Evolutionary conservation across 2,888 invertebrate species (phyloP), one percentile per base, ranked within the genome.

Genomic region (Pristionchus mayeri): DNA sequence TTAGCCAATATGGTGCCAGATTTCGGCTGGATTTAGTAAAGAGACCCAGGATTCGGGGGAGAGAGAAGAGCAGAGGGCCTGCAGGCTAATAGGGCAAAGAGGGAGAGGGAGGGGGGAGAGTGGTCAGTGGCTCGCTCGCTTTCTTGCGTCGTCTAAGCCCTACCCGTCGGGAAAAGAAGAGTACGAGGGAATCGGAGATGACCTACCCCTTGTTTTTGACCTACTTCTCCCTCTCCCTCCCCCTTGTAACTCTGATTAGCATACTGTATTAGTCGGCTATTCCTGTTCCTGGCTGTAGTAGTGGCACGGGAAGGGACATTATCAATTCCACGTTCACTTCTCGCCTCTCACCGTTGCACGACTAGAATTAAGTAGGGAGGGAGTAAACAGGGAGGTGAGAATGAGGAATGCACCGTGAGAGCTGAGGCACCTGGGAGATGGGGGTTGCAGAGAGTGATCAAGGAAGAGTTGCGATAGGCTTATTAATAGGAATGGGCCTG

Each of bases 1-100:
- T 71, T 71, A 71, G 71, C 71, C 71, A 71, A 71, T 71, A 44
- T 71, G 71, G 71, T 71, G 71, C 40, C 63, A 63, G 71, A 16
- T 18, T 34, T 18, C n/a, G 40, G 24, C 16, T 7, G 71, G 71
- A 71, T 71, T 71, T 71, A 44, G 71, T 40, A 11, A 24, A 71
- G 71, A 44, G 24, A 71, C 0, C n/a, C n/a, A 6, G 6, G 13
- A 1, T 34, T 34, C 27, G 30, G 30, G 11, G 63, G 13, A 60
- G 30, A 30, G 30, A 30, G 60, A 7, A 60, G 11, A 6, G 60
- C 30, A 60, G n/a, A 27, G 48, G 27, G 75, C 40, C 40, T 75
- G 44, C 3, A 2, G 76, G 24, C 48, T 78, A 34, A 37, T 40
- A 80, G 52, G 24, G 57, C 54, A 44, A 13, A 79, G 54, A 37